Evolutionary conservation across 1,140 invertebrate genomes (phyloP).

Genomic region (Drosophila bifasciata): DNA sequence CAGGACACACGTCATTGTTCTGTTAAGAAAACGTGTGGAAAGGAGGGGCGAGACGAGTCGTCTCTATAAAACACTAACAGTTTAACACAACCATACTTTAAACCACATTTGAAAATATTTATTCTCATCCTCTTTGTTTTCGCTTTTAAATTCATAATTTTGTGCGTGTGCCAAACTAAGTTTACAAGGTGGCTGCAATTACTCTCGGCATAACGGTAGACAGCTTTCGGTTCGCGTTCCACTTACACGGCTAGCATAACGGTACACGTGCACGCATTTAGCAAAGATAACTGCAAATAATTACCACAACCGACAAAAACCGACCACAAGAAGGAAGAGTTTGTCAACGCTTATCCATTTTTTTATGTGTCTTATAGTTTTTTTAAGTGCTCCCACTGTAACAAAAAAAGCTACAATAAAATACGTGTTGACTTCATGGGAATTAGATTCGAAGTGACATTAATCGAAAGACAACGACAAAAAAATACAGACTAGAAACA

Average conservation of each 20-base stretch:
- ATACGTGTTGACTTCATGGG: no score
- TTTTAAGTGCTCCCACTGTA: no score
- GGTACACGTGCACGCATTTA: background rate
- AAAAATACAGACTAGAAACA: no score
- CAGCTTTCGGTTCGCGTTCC: constrained; percentile 1
- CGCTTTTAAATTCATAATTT: background rate
- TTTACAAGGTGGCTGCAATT: constrained; percentile 33
- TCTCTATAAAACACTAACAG: no score
- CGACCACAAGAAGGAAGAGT: no score
- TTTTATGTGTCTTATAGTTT: constrained; percentile 4
- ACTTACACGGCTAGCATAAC: background rate
- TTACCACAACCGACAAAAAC: no score
- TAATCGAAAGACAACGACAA: no score
- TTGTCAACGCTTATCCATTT: constrained; percentile 1
- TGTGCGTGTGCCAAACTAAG: constrained; percentile 14
- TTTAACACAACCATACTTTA: no score
- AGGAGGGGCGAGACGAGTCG: no score
- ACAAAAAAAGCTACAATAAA: no score
- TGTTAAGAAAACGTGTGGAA: constrained; percentile 4
- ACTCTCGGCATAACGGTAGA: constrained; percentile 42
- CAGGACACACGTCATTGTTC: constrained; percentile 22
- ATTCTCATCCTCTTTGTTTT: background rate
- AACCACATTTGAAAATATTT: no score
- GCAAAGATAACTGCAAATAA: background rate
- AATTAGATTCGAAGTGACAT: no score